Base-by-base conservation (phyloP, 2,888 invertebrate species). In the Fissipunctia ypsillon region DNA sequence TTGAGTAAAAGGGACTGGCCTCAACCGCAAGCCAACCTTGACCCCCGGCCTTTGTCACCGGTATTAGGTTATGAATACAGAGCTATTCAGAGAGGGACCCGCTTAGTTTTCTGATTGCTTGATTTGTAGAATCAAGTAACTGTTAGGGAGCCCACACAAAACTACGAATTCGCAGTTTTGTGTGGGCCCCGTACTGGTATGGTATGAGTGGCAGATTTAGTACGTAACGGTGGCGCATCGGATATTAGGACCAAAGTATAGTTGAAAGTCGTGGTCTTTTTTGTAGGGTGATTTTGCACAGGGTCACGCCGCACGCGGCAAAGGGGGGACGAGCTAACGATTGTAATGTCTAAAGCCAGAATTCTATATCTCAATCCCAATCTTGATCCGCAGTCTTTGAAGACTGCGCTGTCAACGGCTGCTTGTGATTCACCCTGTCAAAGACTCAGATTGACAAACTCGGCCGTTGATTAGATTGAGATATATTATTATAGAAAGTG, bases 61-160 rank as follows among this genome's bases (percentile, higher is more conserved):
- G 43, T 61, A 63, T 70, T 65, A 45, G 71, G 59, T 73, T 71
- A 76, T 83, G 69, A 76, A 80, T 72, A 64, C 68, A 73, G 45
- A 80, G 64, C 31, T 66, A 25, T 65, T 50, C 45, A 0, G 56
- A 48, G 68, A 67, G 56, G 52, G 48, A 12, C n/a, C 67, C 38
- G 16, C n/a, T 64, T 31, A 71, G 48, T 72, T 66, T 38, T 66
- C 31, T 64, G 38, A 72, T 69, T 82, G 64, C 56, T 66, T 78
- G 68, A 67, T 61, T 81, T 63, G 35, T 28, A 48, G 52, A 25
- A 69, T 48, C 9, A 48, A 38, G 52, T 12, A 19, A 45, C 41
- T 48, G 41, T 67, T 43, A n/a, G n/a, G n/a, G n/a, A n/a, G n/a
- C n/a, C n/a, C n/a, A n/a, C n/a, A n/a, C n/a, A n/a, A n/a, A n/a